Conservation (phyloP, 2,797 vertebrate genomes). For the Catamblyrhynchus diadema region DNA sequence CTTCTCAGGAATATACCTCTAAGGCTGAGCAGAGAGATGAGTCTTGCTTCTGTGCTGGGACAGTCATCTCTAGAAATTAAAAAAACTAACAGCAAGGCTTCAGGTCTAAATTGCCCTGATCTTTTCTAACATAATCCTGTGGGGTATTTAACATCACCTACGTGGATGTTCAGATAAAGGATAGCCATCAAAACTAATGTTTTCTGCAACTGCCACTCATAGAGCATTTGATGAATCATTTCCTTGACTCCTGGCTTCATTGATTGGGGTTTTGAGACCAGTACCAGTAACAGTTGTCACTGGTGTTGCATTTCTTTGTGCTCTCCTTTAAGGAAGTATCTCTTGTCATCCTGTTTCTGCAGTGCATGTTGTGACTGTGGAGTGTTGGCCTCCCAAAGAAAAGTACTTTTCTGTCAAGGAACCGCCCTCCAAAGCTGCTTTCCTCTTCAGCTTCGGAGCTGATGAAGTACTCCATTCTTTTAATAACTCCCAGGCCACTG, state of each 20-base stretch:
- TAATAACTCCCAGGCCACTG: slow-evolving; percentile 32
- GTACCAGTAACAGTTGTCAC: neutral
- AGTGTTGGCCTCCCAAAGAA: neutral
- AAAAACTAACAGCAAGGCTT: neutral
- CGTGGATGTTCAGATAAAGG: accelerated
- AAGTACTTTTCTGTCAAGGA: neutral
- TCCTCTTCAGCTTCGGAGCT: slow-evolving; percentile 15
- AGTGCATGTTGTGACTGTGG: neutral
- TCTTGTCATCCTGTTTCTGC: neutral
- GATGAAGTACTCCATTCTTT: slow-evolving; percentile 30
- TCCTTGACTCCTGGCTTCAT: neutral
- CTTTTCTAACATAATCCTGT: neutral
- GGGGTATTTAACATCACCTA: neutral
- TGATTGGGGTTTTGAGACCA: neutral
- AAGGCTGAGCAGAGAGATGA: neutral
- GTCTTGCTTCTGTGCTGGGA: neutral
- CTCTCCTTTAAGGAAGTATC: neutral
- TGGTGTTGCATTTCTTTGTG: neutral
- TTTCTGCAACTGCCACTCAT: accelerated
- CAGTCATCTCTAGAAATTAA: neutral
- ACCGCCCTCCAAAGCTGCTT: neutral
- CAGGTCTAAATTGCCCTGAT: neutral
- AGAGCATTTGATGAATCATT: neutral
- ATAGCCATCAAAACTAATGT: neutral
- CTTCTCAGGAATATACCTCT: neutral